phyloP scores from a whole-genome alignment of 2,113 vertebrate genomes.

The Promerops cafer region DNA sequence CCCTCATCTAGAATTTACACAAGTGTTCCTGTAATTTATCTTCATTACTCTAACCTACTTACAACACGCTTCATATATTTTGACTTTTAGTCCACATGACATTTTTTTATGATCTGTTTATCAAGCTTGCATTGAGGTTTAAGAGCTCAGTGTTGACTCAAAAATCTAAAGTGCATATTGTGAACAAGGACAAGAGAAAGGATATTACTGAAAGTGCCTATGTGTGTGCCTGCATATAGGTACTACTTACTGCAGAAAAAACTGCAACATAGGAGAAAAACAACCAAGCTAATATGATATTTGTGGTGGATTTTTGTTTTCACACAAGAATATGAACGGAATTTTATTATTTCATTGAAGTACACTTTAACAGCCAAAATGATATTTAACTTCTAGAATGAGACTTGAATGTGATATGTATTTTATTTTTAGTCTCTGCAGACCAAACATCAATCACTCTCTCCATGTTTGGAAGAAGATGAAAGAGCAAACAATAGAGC shows the following conservation, averaged over 20 bases:
- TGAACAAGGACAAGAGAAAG: neutral
- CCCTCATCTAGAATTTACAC: neutral
- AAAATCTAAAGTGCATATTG: neutral
- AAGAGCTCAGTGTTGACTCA: neutral
- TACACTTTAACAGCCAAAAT: neutral
- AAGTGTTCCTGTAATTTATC: neutral
- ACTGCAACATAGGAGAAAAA: neutral
- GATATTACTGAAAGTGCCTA: neutral
- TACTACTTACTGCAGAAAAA: neutral
- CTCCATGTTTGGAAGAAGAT: neutral
- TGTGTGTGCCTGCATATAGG: neutral
- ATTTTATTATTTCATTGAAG: neutral
- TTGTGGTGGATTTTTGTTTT: neutral
- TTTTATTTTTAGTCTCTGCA: constrained; percentile 12
- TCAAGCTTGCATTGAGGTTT: neutral
- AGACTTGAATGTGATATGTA: neutral
- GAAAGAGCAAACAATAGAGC: constrained; percentile 5
- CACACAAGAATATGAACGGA: neutral
- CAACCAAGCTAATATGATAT: neutral
- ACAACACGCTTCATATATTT: neutral
- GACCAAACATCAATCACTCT: constrained; percentile 12
- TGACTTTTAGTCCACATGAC: neutral
- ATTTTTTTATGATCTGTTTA: neutral
- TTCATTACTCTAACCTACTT: neutral
- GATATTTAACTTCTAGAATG: neutral